Evolutionary conservation across 2,797 vertebrate genomes (phyloP).

Genomic region (Sebastiscus tertius): DNA sequence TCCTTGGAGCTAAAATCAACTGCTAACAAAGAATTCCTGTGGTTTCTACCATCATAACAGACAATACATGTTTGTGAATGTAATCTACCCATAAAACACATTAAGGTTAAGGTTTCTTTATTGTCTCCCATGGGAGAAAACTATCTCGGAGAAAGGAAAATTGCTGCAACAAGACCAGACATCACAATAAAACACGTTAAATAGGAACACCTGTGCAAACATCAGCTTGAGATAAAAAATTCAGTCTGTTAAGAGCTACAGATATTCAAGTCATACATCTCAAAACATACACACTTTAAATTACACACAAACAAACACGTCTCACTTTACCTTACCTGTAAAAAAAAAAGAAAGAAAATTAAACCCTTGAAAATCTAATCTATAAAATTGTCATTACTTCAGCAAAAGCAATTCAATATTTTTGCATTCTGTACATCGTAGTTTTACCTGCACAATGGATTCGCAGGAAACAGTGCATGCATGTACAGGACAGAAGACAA

Average conservation of each 20-base stretch:
- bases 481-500: not conserved
- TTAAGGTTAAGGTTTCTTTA: not conserved
- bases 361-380: not conserved
- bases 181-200: not conserved
- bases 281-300: not conserved
- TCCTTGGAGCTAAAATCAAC: constrained; percentile 4
- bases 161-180: not conserved
- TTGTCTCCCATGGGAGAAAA: not conserved
- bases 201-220: not conserved
- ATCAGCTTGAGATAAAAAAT: not conserved
- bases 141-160: not conserved
- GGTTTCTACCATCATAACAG: not conserved
- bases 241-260: not conserved
- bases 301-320: not conserved
- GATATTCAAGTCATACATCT: not conserved
- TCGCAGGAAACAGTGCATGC: not conserved
- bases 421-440: not conserved
- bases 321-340: not conserved
- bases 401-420: not conserved
- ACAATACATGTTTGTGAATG: not conserved
- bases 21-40: not conserved
- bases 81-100: not conserved
- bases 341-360: not conserved
- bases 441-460: not conserved
- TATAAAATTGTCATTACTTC: not conserved